Evolutionary conservation across 2,113 vertebrate genomes (phyloP).

Genomic region (Leptosomus discolor): DNA sequence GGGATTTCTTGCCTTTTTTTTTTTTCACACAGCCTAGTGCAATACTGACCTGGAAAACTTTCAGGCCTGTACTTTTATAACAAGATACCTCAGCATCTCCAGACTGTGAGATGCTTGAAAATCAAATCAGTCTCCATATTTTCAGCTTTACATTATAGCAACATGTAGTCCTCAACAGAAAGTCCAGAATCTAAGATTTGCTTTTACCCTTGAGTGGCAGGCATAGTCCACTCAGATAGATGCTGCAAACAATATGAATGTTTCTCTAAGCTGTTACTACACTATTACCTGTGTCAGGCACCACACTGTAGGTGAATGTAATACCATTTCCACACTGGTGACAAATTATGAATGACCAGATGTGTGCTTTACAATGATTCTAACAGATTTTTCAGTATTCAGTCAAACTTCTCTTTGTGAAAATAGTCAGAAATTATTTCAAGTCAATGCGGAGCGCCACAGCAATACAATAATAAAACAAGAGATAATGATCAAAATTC

Average conservation of each 20-base stretch:
- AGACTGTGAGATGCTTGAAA: not conserved
- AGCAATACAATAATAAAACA: not conserved
- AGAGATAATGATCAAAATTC: not conserved
- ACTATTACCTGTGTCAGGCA: not conserved
- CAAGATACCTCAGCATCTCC: not conserved
- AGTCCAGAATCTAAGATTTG: not conserved
- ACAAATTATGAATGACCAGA: not conserved
- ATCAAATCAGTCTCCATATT: not conserved
- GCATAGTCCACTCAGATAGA: not conserved
- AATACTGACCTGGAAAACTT: not conserved
- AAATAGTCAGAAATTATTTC: not conserved
- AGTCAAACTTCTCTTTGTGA: not conserved
- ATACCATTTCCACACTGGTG: not conserved
- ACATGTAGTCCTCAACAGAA: not conserved
- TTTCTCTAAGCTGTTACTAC: not conserved
- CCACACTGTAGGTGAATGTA: not conserved
- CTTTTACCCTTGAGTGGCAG: not conserved
- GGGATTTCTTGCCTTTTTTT: accelerated
- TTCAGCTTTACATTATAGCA: not conserved
- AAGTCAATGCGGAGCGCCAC: not conserved
- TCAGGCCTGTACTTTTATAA: not conserved
- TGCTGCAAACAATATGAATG: not conserved
- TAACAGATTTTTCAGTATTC: not conserved
- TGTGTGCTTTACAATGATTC: not conserved
- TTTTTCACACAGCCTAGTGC: not conserved